Conservation (phyloP, 2,888 invertebrate species). For the Formica aserva region DNA sequence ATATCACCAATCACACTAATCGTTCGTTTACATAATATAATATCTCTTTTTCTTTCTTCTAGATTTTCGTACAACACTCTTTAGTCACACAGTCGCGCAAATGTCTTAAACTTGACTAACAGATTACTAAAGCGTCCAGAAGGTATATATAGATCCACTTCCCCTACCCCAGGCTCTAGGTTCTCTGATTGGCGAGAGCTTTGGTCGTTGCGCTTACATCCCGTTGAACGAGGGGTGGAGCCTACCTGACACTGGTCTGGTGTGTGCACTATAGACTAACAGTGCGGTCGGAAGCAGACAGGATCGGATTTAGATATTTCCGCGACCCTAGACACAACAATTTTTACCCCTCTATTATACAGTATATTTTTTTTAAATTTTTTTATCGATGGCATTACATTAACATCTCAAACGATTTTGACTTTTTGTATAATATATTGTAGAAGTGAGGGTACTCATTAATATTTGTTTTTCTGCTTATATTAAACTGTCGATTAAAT, state of each 20-base stretch:
- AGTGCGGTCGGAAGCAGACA: background rate
- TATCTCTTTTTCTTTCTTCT: background rate
- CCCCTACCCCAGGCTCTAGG: background rate
- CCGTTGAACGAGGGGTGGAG: constrained; percentile 4
- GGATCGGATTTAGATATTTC: background rate
- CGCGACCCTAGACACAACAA: background rate
- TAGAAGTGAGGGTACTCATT: background rate
- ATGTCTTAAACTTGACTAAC: constrained; percentile 4
- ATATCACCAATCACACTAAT: background rate
- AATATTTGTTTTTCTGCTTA: too few relatives aligned
- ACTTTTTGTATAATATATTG: background rate
- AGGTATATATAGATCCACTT: background rate
- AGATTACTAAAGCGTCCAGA: background rate
- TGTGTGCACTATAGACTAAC: constrained; percentile 3
- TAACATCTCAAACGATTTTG: background rate
- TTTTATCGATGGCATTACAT: too few relatives aligned
- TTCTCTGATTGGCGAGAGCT: constrained; percentile 1
- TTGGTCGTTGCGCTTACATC: background rate
- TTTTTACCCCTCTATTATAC: background rate
- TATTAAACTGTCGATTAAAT: too few relatives aligned
- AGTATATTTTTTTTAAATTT: too few relatives aligned
- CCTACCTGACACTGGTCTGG: background rate
- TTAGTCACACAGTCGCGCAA: background rate
- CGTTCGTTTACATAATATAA: background rate
- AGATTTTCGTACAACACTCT: background rate